These are phyloP conservation scores for Adelphocoris suturalis DNA, from an alignment of 2,888 invertebrate genomes.

Conservation along the genomic window DNA sequence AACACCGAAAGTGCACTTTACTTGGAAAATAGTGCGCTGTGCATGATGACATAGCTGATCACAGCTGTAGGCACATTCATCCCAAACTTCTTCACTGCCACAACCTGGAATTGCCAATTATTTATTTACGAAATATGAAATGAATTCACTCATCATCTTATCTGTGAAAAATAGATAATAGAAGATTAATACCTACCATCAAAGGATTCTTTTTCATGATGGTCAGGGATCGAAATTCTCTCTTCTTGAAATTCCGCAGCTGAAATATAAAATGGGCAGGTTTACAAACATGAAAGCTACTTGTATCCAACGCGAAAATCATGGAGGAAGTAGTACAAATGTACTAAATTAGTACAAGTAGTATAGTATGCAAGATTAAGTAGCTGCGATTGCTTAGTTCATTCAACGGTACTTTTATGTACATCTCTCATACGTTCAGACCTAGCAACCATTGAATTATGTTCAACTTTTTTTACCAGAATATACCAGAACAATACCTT, in stretches of 20 bases:
- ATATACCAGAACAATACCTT: no score
- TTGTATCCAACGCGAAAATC: no score
- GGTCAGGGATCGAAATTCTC: slow-evolving; percentile 2
- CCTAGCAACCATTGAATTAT: no score
- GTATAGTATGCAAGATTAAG: no score
- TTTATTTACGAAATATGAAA: neutral
- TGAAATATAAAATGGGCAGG: neutral
- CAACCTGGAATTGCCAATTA: slow-evolving; percentile 53
- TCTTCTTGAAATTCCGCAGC: slow-evolving; percentile 40
- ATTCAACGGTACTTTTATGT: no score
- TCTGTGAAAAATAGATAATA: no score
- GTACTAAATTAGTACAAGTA: no score
- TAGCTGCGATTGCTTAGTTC: no score
- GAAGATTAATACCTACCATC: neutral
- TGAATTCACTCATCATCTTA: neutral
- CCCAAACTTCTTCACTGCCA: slow-evolving; percentile 71
- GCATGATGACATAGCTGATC: slow-evolving; percentile 86
- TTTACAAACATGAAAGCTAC: no score
- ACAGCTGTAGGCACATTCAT: slow-evolving; percentile 85
- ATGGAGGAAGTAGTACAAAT: no score
- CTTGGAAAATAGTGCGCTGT: slow-evolving; percentile 78
- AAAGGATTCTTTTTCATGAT: slow-evolving; percentile 40
- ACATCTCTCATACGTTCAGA: no score
- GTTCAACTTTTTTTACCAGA: no score
- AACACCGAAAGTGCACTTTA: slow-evolving; percentile 77